phyloP scores from a whole-genome alignment of 2,113 vertebrate genomes.

The Elaphurus davidianus region DNA sequence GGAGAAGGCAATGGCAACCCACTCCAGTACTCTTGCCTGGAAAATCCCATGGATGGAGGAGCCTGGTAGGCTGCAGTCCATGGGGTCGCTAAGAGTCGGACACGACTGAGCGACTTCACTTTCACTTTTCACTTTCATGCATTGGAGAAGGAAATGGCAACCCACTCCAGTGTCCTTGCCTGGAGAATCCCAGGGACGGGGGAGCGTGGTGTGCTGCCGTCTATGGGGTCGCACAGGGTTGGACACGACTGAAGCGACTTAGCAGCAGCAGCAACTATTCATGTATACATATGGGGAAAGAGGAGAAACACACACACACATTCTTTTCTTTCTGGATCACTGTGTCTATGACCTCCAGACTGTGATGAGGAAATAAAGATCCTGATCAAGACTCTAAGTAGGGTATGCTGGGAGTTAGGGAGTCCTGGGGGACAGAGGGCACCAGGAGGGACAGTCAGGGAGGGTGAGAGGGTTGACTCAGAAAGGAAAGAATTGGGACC shows the following conservation, averaged over 20 bases:
- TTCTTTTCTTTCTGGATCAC: neutral
- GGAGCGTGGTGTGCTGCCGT: neutral
- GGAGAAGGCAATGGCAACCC: neutral
- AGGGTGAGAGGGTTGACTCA: neutral
- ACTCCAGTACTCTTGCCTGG: neutral
- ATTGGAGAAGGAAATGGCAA: neutral
- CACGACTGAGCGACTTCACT: neutral
- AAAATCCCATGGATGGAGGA: neutral
- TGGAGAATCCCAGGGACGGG: neutral
- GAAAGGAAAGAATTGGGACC: neutral
- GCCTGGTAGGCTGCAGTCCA: fast-evolving
- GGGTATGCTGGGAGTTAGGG: neutral
- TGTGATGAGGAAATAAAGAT: neutral
- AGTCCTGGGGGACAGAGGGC: neutral
- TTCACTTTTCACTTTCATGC: neutral
- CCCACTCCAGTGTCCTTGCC: neutral
- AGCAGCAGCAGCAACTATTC: neutral
- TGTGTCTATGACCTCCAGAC: neutral
- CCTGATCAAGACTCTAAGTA: neutral
- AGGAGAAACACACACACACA: neutral
- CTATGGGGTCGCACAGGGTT: fast-evolving
- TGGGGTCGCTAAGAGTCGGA: fast-evolving
- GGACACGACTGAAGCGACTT: neutral
- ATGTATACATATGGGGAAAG: neutral
- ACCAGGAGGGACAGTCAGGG: neutral